phyloP scores from a whole-genome alignment of 2,888 invertebrate genomes.

The Sinotaia quadrata region DNA sequence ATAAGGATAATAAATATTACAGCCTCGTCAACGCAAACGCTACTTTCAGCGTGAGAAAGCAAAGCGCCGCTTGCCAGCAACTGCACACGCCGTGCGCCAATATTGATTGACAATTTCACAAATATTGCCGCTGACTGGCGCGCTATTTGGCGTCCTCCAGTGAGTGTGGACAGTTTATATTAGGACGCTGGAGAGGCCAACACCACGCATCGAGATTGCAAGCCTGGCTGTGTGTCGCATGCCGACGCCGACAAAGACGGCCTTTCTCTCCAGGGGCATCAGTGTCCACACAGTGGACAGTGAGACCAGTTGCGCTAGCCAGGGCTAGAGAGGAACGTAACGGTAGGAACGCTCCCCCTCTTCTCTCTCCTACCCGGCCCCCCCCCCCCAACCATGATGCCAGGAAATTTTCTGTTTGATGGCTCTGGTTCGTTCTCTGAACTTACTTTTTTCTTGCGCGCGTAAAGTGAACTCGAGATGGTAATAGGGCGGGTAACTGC shows the following conservation, averaged over 20 bases:
- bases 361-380: neutral
- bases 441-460: neutral
- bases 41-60: slow-evolving; percentile 16
- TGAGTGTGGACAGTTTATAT: slow-evolving; percentile 27
- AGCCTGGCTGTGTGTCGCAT: slow-evolving; percentile 21
- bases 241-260: slow-evolving; percentile 4
- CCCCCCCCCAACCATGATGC: neutral
- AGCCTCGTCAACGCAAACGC: too few relatives aligned
- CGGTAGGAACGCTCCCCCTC: neutral
- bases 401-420: too few relatives aligned
- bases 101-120: slow-evolving; percentile 9
- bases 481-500: neutral
- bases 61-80: slow-evolving; percentile 1
- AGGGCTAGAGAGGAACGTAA: neutral
- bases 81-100: slow-evolving; percentile 8
- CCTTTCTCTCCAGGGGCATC: neutral
- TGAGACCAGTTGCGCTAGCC: too few relatives aligned
- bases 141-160: slow-evolving; percentile 5
- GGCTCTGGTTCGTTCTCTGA: too few relatives aligned
- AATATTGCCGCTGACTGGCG: neutral
- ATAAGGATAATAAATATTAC: too few relatives aligned
- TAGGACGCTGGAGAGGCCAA: slow-evolving; percentile 13
- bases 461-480: neutral
- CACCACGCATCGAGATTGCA: slow-evolving; percentile 1
- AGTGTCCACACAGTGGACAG: neutral